Evolutionary conservation across 1,140 invertebrate species (phyloP).

Genomic region (Diplogasteroides magnus): DNA sequence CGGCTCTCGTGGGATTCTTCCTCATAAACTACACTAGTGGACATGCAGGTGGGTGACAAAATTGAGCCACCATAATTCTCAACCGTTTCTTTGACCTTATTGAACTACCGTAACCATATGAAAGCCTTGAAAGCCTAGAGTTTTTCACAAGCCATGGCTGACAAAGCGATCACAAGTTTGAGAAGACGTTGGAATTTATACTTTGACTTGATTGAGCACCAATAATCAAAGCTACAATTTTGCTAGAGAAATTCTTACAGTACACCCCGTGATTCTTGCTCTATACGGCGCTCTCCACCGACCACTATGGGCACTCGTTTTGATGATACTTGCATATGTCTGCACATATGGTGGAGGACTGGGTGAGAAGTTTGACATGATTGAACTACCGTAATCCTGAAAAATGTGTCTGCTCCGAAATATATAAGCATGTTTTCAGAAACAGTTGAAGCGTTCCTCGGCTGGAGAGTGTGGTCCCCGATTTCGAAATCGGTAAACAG

Average conservation of each 20-base stretch:
- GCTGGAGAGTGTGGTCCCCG: constrained; percentile 30
- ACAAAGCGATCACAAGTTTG: not conserved
- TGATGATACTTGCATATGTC: constrained; percentile 27
- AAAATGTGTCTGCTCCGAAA: too few relatives aligned
- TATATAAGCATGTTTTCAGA: constrained; percentile 11
- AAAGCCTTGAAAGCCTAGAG: not conserved
- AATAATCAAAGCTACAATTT: constrained; percentile 1
- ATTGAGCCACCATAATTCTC: not conserved
- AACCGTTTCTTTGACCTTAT: not conserved
- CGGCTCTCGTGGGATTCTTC: too few relatives aligned
- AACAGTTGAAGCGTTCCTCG: constrained; percentile 20
- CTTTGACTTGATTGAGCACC: not conserved
- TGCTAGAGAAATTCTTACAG: not conserved
- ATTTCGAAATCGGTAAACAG: not conserved
- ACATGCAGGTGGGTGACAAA: too few relatives aligned
- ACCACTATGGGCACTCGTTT: constrained; percentile 22
- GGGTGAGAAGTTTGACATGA: constrained; percentile 9
- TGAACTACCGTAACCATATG: not conserved
- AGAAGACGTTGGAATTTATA: not conserved
- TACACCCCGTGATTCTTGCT: constrained; percentile 7
- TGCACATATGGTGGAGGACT: constrained; percentile 18
- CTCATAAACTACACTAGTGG: too few relatives aligned
- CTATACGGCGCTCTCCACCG: constrained; percentile 30
- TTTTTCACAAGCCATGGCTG: not conserved
- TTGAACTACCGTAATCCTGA: too few relatives aligned